phyloP scores from a whole-genome alignment of 2,797 vertebrate genomes.

The Syndactyla subalaris region DNA sequence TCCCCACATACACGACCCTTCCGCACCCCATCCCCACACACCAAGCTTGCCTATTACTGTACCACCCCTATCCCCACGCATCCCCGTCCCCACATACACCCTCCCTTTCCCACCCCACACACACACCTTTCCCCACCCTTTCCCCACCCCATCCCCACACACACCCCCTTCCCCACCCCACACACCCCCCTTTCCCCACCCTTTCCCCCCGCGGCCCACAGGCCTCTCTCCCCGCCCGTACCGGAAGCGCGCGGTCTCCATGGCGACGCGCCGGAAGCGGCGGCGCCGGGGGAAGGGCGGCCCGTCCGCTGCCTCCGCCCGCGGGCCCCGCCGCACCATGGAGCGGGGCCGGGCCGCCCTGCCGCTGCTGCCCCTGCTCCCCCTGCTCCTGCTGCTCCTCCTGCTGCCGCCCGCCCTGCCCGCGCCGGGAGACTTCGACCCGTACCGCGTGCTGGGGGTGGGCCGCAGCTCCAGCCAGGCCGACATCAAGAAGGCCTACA shows the following conservation, averaged over 20 bases:
- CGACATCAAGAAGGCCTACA: conserved; percentile 90
- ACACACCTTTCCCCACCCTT: too few species aligned
- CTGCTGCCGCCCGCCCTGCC: not conserved
- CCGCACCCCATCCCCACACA: too few species aligned
- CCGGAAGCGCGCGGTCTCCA: not conserved
- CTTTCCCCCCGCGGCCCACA: too few species aligned
- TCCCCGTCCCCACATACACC: too few species aligned
- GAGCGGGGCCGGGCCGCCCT: not conserved
- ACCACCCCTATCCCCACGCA: too few species aligned
- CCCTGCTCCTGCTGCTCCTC: not conserved
- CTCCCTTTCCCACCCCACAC: too few species aligned
- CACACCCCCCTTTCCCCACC: too few species aligned
- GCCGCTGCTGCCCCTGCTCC: not conserved
- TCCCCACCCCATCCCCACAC: too few species aligned
- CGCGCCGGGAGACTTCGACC: conserved; percentile 77
- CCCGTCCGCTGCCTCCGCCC: not conserved
- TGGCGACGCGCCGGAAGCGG: not conserved
- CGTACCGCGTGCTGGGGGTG: conserved; percentile 84
- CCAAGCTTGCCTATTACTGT: too few species aligned
- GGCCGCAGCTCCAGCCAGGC: conserved; percentile 80
- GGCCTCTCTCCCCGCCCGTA: not conserved
- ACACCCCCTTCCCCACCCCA: too few species aligned
- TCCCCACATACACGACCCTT: too few species aligned
- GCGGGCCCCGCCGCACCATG: not conserved
- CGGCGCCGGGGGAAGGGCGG: not conserved